Percentiles rank a stretch among this genome's conserved stretches.
Evolutionary conservation across 2,113 vertebrate genomes (phyloP).

Genomic region (Formicarius rufipectus): DNA sequence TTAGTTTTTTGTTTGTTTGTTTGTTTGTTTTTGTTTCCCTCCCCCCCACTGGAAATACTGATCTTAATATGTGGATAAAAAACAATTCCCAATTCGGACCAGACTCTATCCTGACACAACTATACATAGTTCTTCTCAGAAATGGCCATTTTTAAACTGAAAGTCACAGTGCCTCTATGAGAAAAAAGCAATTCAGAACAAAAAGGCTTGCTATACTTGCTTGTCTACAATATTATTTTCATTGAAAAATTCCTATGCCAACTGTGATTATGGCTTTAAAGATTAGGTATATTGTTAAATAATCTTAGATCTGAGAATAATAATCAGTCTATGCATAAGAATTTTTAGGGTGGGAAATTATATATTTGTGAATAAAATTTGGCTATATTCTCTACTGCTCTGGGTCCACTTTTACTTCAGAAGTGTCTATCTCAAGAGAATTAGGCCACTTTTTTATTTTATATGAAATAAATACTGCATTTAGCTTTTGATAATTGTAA

Average conservation of each 20-base stretch:
- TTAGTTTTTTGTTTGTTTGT: background rate
- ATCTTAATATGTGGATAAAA: background rate
- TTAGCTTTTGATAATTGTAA: background rate
- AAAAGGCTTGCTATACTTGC: background rate
- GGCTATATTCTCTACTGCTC: background rate
- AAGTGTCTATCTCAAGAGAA: background rate
- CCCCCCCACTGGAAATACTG: background rate
- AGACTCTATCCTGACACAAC: background rate
- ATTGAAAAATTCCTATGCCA: background rate
- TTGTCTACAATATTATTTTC: background rate
- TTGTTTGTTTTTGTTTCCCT: no score
- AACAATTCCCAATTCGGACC: background rate
- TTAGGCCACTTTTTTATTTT: background rate
- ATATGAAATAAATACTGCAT: background rate
- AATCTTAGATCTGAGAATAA: background rate
- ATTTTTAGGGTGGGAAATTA: background rate
- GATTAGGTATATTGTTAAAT: background rate
- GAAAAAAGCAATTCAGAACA: background rate
- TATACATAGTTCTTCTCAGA: background rate
- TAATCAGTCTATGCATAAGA: background rate
- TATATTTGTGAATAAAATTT: background rate
- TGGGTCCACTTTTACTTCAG: background rate
- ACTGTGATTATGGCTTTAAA: background rate
- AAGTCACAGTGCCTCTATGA: background rate
- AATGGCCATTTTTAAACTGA: background rate